phyloP scores from a whole-genome alignment of 2,113 vertebrate species.

The Isurus oxyrinchus region DNA sequence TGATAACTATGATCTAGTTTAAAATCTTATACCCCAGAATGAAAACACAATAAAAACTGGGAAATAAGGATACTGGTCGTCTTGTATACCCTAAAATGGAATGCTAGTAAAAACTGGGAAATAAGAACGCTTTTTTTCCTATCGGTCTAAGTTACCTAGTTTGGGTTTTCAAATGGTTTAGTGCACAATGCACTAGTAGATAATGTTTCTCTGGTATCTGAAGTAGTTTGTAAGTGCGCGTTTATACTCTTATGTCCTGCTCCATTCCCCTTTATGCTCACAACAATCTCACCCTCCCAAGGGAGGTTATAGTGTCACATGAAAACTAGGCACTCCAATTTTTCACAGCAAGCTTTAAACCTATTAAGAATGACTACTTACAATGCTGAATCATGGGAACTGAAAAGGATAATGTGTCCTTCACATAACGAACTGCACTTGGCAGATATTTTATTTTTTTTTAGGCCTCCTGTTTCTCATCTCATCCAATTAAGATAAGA shows the following conservation, averaged over 20 bases:
- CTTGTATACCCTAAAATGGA: too few species aligned
- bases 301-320: slow-evolving; percentile 92
- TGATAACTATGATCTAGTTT: not conserved
- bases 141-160: not conserved
- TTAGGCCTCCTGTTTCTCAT: slow-evolving; percentile 53
- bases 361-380: slow-evolving; percentile 95
- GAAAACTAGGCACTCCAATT: slow-evolving; percentile 75
- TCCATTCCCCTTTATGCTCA: slow-evolving; percentile 57
- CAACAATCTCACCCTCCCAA: slow-evolving; percentile 75
- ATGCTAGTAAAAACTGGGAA: too few species aligned
- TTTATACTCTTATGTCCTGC: slow-evolving; percentile 50
- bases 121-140: too few species aligned
- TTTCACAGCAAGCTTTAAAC: slow-evolving; percentile 85
- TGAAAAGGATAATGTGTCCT: slow-evolving; percentile 82
- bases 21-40: not conserved
- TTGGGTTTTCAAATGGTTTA: not conserved
- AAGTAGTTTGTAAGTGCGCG: slow-evolving; percentile 29
- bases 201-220: not conserved
- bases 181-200: not conserved
- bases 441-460: slow-evolving; percentile 48
- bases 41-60: too few species aligned
- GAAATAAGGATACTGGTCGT: too few species aligned
- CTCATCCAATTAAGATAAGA: slow-evolving; percentile 52
- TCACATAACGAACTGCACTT: slow-evolving; percentile 82
- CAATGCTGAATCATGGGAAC: slow-evolving; percentile 78